Percentiles rank a stretch among this genome's conserved stretches.
phyloP scores from a whole-genome alignment of 2,113 vertebrate species.

The Protobothrops flavoviridis region DNA sequence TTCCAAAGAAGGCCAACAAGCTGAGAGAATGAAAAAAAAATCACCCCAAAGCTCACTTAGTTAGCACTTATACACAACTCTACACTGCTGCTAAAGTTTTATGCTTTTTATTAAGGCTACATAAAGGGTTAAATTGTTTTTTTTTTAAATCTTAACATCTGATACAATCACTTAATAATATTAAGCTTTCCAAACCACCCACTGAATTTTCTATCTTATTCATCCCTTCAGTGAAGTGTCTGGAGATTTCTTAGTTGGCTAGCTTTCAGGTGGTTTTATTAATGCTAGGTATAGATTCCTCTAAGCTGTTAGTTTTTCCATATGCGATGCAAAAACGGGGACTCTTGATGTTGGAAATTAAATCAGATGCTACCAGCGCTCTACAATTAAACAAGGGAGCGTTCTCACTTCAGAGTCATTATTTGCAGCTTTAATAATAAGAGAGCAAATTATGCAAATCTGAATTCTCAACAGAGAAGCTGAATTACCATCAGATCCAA shows the following conservation, averaged over 20 bases:
- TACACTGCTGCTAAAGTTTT: not conserved
- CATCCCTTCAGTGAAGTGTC: not conserved
- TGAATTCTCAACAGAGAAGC: not conserved
- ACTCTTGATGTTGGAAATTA: not conserved
- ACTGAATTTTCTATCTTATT: not conserved
- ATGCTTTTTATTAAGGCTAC: not conserved
- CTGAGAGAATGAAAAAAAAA: not conserved
- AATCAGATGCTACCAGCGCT: not conserved
- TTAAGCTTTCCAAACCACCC: not conserved
- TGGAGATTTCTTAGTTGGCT: not conserved
- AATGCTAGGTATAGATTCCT: not conserved
- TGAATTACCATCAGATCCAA: fast-evolving
- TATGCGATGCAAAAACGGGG: not conserved
- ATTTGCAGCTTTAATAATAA: not conserved
- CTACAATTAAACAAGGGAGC: not conserved
- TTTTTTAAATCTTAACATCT: not conserved
- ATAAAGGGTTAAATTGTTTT: not conserved
- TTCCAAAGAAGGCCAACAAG: not conserved
- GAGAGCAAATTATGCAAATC: not conserved
- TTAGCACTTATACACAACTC: not conserved
- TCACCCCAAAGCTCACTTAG: not conserved
- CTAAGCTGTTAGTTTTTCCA: not conserved
- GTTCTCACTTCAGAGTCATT: not conserved
- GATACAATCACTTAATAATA: not conserved
- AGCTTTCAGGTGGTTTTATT: not conserved